Conservation (phyloP, 2,113 vertebrate genomes). For the Chaetodon trifascialis region DNA sequence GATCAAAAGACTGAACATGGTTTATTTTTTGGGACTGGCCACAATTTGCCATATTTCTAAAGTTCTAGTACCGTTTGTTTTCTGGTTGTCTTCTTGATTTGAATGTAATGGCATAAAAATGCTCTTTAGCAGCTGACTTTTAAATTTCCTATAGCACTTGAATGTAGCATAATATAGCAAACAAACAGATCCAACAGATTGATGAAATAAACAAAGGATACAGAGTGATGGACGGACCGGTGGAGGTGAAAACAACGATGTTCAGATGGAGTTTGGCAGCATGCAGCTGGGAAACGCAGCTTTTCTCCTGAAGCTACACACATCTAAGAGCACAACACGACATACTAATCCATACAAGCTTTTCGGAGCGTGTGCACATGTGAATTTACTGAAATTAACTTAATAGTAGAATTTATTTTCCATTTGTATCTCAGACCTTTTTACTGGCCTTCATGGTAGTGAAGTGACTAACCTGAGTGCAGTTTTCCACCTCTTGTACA, state of each 20-base stretch:
- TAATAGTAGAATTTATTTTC: background rate
- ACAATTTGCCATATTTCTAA: background rate
- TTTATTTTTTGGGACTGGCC: background rate
- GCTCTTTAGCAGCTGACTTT: background rate
- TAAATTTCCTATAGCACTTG: slow-evolving; percentile 31
- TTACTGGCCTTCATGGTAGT: background rate
- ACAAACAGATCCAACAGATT: background rate
- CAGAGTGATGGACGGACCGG: background rate
- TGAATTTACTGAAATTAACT: background rate
- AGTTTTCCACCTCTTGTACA: background rate
- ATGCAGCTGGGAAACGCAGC: background rate
- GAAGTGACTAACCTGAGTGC: slow-evolving; percentile 1
- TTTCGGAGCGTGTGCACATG: background rate
- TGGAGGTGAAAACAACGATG: background rate
- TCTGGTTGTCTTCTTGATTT: background rate
- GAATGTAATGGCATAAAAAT: background rate
- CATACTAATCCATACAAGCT: background rate
- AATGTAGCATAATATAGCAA: slow-evolving; percentile 30
- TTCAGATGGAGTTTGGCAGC: background rate
- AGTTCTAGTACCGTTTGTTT: background rate
- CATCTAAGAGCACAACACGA: background rate
- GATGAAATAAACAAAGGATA: background rate
- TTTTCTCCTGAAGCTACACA: too few species aligned
- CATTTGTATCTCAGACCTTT: background rate
- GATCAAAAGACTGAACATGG: background rate